Evolutionary conservation across 2,797 vertebrate species (phyloP).

Genomic region (Tarsius wallacei): DNA sequence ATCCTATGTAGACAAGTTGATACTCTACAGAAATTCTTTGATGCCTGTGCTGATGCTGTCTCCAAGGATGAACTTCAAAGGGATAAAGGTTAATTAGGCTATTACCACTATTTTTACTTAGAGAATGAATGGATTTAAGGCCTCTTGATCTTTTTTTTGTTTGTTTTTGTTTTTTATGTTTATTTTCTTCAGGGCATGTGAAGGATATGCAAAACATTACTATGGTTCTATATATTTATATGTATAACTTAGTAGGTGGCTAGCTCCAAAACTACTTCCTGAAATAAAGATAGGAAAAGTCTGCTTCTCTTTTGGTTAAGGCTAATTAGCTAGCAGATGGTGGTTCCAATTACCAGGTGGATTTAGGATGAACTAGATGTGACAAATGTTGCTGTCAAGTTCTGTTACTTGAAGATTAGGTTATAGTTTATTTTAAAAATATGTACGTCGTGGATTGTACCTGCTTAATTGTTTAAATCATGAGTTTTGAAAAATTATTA

Average conservation of each 20-base stretch:
- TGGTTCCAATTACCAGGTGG: background rate
- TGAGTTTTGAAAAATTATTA: too few species aligned
- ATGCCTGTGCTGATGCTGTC: conserved; percentile 96
- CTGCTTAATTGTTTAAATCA: background rate
- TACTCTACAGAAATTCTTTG: conserved; percentile 98
- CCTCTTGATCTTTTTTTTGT: conserved; percentile 77
- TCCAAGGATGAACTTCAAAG: conserved; percentile 97
- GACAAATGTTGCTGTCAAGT: background rate
- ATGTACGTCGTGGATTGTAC: background rate
- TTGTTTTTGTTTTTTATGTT: too few species aligned
- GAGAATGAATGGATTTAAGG: conserved; percentile 83
- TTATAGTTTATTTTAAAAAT: background rate
- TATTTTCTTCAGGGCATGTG: background rate
- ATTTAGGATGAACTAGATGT: background rate
- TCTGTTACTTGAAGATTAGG: background rate
- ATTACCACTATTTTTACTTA: conserved; percentile 82
- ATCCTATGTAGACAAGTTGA: conserved; percentile 99
- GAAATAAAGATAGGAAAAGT: background rate
- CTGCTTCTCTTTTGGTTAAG: background rate
- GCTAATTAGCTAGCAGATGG: background rate
- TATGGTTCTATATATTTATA: background rate
- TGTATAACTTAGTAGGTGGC: background rate
- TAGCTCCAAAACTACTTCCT: background rate
- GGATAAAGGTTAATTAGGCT: conserved; percentile 94
- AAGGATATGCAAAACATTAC: background rate